phyloP scores from a whole-genome alignment of 2,113 vertebrate species.

The Mormoops blainvillei region DNA sequence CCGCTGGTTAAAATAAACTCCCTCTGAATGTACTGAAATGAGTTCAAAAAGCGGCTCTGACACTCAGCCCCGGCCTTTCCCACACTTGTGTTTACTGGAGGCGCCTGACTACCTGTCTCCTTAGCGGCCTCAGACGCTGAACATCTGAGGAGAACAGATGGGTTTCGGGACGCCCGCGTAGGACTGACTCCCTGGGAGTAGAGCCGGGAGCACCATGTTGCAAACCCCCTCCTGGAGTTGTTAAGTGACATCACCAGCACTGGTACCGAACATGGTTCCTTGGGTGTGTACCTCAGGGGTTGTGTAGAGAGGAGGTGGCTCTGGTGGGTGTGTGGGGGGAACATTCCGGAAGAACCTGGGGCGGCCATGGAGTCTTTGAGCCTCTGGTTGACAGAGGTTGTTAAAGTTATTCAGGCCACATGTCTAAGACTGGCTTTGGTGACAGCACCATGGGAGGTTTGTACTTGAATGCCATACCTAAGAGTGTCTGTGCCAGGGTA shows the following conservation, averaged over 20 bases:
- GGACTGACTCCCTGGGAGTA: neutral
- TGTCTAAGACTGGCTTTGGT: neutral
- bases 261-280: neutral
- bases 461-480: neutral
- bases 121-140: neutral
- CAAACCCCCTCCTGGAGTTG: neutral
- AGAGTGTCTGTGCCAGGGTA: neutral
- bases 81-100: neutral
- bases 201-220: neutral
- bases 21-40: slow-evolving; percentile 5
- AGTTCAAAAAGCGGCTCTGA: neutral
- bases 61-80: neutral
- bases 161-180: neutral
- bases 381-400: neutral
- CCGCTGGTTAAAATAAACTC: neutral
- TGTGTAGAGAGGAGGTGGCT: neutral
- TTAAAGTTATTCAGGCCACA: neutral
- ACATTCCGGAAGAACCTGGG: neutral
- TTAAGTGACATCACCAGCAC: neutral
- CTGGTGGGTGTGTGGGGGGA: neutral
- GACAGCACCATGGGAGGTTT: neutral
- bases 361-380: neutral
- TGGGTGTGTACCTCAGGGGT: neutral
- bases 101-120: neutral
- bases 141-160: neutral